Percentiles rank a stretch among this genome's conserved stretches.
Evolutionary conservation across 2,113 vertebrate species (phyloP).

Genomic region (Atrichornis clamosus): DNA sequence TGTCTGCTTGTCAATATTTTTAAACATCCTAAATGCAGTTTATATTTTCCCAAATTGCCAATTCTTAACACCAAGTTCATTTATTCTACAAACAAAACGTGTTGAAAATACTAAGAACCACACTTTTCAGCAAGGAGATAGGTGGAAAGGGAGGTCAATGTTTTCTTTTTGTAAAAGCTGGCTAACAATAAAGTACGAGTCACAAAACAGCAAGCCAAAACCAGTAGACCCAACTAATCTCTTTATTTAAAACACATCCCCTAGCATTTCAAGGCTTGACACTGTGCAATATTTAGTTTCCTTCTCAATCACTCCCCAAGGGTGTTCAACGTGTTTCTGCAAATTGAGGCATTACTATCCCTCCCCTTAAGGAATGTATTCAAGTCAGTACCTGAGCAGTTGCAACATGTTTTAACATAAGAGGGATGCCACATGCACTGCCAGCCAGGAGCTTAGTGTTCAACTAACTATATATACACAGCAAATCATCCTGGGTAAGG

Average conservation of each 20-base stretch:
- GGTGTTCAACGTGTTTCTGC: neutral
- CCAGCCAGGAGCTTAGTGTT: neutral
- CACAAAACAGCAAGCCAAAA: constrained; percentile 50
- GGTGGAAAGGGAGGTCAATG: fast-evolving
- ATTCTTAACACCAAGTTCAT: neutral
- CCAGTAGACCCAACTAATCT: constrained; percentile 26
- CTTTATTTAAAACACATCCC: neutral
- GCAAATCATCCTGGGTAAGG: neutral
- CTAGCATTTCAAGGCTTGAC: constrained; percentile 14
- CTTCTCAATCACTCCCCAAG: neutral
- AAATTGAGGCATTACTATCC: neutral
- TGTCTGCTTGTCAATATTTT: neutral
- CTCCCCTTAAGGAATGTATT: constrained; percentile 52
- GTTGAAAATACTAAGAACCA: neutral
- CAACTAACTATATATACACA: neutral
- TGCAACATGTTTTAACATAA: constrained; percentile 48
- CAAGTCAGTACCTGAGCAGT: constrained; percentile 58
- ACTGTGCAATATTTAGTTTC: constrained; percentile 41
- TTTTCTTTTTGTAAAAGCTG: neutral
- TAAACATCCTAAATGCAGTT: neutral
- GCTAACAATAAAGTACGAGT: neutral
- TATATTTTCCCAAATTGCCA: neutral
- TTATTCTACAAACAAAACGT: neutral
- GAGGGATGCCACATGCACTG: neutral
- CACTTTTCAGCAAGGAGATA: neutral